Evolutionary conservation across 2,113 vertebrate species (phyloP).

Genomic region (Nothoprocta perdicaria): DNA sequence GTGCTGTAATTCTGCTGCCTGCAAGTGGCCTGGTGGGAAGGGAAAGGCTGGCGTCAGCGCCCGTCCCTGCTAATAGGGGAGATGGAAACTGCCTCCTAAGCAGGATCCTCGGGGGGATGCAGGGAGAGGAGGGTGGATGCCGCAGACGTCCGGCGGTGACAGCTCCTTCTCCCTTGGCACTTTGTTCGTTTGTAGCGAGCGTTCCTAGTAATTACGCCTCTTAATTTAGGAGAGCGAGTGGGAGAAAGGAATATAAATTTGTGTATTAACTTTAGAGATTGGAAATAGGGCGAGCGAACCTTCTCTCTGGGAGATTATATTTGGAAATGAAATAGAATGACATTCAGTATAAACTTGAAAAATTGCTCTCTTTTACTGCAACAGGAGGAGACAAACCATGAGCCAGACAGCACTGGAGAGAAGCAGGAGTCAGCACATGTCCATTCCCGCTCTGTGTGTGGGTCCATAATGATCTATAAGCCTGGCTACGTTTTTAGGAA

Average conservation of each 20-base stretch:
- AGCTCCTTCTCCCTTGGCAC: slow-evolving; percentile 57
- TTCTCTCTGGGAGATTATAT: slow-evolving; percentile 68
- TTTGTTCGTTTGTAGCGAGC: slow-evolving; percentile 57
- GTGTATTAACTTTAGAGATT: slow-evolving; percentile 73
- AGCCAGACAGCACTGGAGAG: slow-evolving; percentile 21
- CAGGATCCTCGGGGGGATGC: slow-evolving; percentile 34
- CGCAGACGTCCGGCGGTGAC: slow-evolving; percentile 32
- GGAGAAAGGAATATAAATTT: slow-evolving; percentile 76
- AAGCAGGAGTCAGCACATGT: slow-evolving; percentile 68
- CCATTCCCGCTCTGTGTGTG: slow-evolving; percentile 3
- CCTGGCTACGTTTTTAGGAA: not conserved
- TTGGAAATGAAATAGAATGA: slow-evolving; percentile 72
- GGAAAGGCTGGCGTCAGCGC: not conserved
- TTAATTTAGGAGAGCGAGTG: slow-evolving; percentile 73
- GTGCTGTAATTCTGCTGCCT: slow-evolving; percentile 20
- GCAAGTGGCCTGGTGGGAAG: not conserved
- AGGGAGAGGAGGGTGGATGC: slow-evolving; percentile 41
- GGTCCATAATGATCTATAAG: slow-evolving; percentile 5
- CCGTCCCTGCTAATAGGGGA: slow-evolving; percentile 31
- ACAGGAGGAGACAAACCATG: slow-evolving; percentile 58
- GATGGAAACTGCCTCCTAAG: slow-evolving; percentile 43
- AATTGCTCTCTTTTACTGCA: slow-evolving; percentile 65
- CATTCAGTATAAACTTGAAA: slow-evolving; percentile 68
- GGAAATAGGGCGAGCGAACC: slow-evolving; percentile 58
- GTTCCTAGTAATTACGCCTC: slow-evolving; percentile 71